These are phyloP conservation scores for Diadumene lineata DNA, from an alignment of 92 coral and sea anemone species.

Conservation along the genomic window DNA sequence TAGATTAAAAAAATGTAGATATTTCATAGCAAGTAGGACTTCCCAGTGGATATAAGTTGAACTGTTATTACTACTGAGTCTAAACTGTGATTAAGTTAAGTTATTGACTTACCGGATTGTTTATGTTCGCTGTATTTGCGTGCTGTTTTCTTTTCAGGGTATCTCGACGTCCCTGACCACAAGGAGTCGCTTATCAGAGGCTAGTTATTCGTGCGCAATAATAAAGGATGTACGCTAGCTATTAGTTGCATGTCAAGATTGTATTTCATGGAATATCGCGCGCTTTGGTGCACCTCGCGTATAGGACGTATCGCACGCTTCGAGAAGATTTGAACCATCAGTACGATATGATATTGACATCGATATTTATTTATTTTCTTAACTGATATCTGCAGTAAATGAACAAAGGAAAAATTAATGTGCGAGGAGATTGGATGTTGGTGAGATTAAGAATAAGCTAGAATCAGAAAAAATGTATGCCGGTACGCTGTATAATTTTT, in stretches of 20 bases:
- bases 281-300: background rate
- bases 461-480: no score
- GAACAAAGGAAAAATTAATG: background rate
- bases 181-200: background rate
- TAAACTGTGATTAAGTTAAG: background rate
- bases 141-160: background rate
- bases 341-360: background rate
- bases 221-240: background rate
- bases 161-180: background rate
- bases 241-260: slow-evolving; percentile 5
- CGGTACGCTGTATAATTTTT: no score
- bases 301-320: background rate
- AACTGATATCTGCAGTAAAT: background rate
- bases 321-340: no score
- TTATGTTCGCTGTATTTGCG: background rate
- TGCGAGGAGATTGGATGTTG: no score
- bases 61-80: background rate
- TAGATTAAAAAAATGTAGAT: no score
- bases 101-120: background rate
- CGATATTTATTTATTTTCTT: background rate
- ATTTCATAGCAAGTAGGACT: no score
- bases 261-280: background rate
- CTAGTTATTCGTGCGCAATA: background rate
- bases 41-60: background rate
- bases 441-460: no score